Percentiles rank a stretch among this genome's conserved stretches.
phyloP scores from a whole-genome alignment of 2,113 vertebrate species.

The Rhabdomys dilectus region DNA sequence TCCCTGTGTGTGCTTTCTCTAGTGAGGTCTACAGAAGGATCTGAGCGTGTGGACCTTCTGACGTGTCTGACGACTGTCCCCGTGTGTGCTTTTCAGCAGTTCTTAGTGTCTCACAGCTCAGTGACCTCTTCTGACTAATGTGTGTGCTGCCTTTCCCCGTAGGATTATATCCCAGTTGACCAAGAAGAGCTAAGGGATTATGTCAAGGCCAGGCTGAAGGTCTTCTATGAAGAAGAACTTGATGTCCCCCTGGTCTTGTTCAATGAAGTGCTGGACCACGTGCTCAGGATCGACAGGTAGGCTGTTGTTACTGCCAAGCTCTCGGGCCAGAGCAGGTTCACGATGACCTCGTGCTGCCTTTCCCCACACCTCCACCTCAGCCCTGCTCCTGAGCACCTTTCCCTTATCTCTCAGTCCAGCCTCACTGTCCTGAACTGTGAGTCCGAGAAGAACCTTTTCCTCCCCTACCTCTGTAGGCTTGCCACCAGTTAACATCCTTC shows the following conservation, averaged over 20 bases:
- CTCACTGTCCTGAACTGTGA: too few relatives aligned
- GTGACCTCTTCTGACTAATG: not conserved
- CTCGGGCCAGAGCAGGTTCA: rapidly evolving
- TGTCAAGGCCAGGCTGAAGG: constrained; percentile 98
- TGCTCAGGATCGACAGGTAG: constrained; percentile 97
- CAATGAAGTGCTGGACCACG: constrained; percentile 98
- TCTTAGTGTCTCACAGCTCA: not conserved
- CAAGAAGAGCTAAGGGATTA: constrained; percentile 99
- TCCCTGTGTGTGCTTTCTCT: not conserved
- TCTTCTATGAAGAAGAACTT: constrained; percentile 98
- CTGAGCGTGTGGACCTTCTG: not conserved
- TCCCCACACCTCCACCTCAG: not conserved
- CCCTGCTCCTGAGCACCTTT: not conserved
- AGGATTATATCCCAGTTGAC: constrained; percentile 99
- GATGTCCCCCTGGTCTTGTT: constrained; percentile 98
- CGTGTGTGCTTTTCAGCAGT: not conserved
- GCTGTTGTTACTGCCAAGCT: not conserved
- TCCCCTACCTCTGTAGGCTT: not conserved
- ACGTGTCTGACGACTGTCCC: not conserved
- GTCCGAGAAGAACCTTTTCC: not conserved
- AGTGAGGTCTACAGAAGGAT: not conserved
- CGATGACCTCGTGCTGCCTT: rapidly evolving
- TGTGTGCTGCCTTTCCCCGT: not conserved
- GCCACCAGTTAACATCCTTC: rapidly evolving
- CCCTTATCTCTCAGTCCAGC: not conserved